Percentiles rank a stretch among this genome's conserved stretches.
Evolutionary conservation across 2,113 vertebrate species (phyloP).

Genomic region (Heterocephalus glaber): DNA sequence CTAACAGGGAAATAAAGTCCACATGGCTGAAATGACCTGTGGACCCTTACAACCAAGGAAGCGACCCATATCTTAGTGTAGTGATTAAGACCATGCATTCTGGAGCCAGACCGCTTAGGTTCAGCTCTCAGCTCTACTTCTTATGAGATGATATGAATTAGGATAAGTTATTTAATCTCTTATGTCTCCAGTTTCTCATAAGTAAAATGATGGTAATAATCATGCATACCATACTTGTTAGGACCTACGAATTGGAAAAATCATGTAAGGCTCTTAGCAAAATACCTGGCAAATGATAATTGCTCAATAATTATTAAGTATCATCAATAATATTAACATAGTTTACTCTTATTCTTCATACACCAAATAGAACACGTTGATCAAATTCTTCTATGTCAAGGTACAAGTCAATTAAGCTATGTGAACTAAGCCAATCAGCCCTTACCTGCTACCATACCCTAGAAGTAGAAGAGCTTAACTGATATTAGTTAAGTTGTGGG

Average conservation of each 20-base stretch:
- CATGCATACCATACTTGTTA: background rate
- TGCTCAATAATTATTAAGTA: slow-evolving; percentile 10
- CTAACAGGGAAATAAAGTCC: background rate
- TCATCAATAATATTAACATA: slow-evolving; percentile 8
- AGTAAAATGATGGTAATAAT: slow-evolving; percentile 27
- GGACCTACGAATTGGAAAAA: background rate
- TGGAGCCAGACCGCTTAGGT: background rate
- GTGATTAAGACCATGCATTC: background rate
- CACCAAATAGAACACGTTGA: background rate
- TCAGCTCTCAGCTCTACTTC: background rate
- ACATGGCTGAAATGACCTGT: slow-evolving; percentile 11
- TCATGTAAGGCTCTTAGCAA: background rate
- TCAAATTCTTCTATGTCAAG: slow-evolving; percentile 13
- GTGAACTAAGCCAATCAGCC: background rate
- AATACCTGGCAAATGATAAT: background rate
- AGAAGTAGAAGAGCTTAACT: background rate
- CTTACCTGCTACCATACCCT: background rate
- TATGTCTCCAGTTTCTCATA: background rate
- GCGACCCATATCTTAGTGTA: background rate
- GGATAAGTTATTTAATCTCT: background rate
- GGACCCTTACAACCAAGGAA: background rate
- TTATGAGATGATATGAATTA: background rate
- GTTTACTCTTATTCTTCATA: background rate
- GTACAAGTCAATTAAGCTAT: background rate
- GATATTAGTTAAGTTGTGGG: background rate